A percentile compares a stretch with the other conserved stretches of the same genome.
phyloP scores from a whole-genome alignment of 2,113 vertebrate species.

The Triplophysa siluroides region DNA sequence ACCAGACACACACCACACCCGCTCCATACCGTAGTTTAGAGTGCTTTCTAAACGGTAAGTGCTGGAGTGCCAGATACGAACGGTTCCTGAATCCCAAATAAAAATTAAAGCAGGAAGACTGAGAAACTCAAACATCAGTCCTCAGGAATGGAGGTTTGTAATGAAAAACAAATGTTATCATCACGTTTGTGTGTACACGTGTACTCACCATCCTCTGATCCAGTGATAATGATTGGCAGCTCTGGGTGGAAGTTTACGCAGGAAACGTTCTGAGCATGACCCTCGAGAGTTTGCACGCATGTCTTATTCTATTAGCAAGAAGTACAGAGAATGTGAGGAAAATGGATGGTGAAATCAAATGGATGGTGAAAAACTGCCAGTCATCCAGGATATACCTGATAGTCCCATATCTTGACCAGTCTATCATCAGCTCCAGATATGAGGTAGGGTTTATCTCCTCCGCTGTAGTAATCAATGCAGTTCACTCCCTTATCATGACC shows the following conservation, averaged over 20 bases:
- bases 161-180: not conserved
- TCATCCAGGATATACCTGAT: constrained; percentile 79
- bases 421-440: constrained; percentile 98
- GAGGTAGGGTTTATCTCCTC: constrained; percentile 97
- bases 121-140: not conserved
- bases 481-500: constrained; percentile 98
- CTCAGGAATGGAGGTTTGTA: too few relatives aligned
- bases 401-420: constrained; percentile 99
- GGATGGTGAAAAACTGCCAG: not conserved
- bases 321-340: not conserved
- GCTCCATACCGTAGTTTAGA: constrained; percentile 96
- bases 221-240: constrained; percentile 96
- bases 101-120: not conserved
- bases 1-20: constrained; percentile 96
- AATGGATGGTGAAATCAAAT: not conserved
- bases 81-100: constrained; percentile 78
- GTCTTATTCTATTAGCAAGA: constrained; percentile 87
- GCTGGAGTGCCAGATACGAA: constrained; percentile 98
- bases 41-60: constrained; percentile 97
- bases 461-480: constrained; percentile 98
- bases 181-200: not conserved
- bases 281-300: constrained; percentile 95
- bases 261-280: constrained; percentile 96
- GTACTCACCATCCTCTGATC: constrained; percentile 92
- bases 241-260: constrained; percentile 98